phyloP scores from a whole-genome alignment of 2,888 invertebrate genomes.

The Idaea biselata region DNA sequence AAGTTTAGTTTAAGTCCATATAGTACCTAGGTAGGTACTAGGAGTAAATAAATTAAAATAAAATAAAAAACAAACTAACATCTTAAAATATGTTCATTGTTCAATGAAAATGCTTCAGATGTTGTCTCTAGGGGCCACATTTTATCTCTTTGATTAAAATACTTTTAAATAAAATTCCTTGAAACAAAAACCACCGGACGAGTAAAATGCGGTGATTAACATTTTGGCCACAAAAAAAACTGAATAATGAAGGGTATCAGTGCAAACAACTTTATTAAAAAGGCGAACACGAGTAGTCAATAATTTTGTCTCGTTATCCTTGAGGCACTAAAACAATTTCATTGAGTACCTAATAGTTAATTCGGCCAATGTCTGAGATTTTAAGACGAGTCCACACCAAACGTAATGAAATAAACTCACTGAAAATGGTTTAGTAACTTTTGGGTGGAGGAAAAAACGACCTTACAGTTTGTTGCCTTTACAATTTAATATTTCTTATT shows the following conservation, averaged over 20 bases:
- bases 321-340: constrained; percentile 44
- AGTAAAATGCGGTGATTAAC: constrained; percentile 66
- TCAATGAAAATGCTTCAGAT: background rate
- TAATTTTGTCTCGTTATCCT: constrained; percentile 58
- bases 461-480: too few species aligned
- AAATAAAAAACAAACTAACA: too few species aligned
- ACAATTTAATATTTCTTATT: too few species aligned
- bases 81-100: too few species aligned
- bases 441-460: too few species aligned
- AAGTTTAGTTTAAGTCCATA: too few species aligned
- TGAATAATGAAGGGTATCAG: constrained; percentile 63
- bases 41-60: too few species aligned
- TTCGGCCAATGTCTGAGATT: constrained; percentile 27
- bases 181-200: constrained; percentile 44
- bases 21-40: too few species aligned
- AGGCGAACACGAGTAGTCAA: constrained; percentile 57
- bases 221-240: constrained; percentile 57
- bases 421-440: too few species aligned
- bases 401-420: background rate
- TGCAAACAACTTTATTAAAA: constrained; percentile 68
- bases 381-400: background rate
- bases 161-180: constrained; percentile 50
- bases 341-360: constrained; percentile 37
- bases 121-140: background rate
- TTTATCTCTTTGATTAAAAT: constrained; percentile 48